A percentile compares a stretch with the other conserved stretches of the same genome.
phyloP scores from a whole-genome alignment of 2,888 invertebrate species.

The Caenorhabditis sp. region DNA sequence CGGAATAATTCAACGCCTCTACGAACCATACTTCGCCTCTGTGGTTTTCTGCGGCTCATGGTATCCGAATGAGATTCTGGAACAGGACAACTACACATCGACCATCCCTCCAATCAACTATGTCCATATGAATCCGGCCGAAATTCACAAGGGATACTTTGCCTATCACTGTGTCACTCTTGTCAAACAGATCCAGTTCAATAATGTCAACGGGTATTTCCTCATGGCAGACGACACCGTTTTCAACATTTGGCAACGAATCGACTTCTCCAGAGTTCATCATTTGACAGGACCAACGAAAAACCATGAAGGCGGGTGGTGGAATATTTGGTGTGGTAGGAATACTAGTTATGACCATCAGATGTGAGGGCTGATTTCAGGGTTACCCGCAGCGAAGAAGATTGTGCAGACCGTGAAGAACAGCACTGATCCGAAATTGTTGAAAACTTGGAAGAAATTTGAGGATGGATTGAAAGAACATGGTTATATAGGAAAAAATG shows the following conservation, averaged over 20 bases:
- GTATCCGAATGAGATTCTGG: constrained; percentile 9
- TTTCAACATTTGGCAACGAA: constrained; percentile 63
- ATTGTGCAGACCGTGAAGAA: constrained; percentile 3
- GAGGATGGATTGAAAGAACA: constrained; percentile 30
- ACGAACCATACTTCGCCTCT: constrained; percentile 56
- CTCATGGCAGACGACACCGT: constrained; percentile 53
- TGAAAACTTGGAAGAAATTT: constrained; percentile 25
- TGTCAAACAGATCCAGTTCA: constrained; percentile 41
- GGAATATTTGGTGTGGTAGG: not conserved
- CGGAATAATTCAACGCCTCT: constrained; percentile 48
- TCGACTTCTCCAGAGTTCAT: constrained; percentile 45
- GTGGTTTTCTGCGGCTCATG: constrained; percentile 59
- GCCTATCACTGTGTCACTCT: constrained; percentile 56
- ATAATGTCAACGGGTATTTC: constrained; percentile 54
- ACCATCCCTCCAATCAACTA: constrained; percentile 41
- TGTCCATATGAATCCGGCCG: constrained; percentile 53
- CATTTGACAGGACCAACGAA: not conserved
- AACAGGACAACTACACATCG: constrained; percentile 21
- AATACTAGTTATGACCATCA: too few species aligned
- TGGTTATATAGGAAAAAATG: constrained; percentile 16
- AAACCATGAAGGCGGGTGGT: not conserved
- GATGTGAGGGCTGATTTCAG: too few species aligned
- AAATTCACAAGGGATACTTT: constrained; percentile 44
- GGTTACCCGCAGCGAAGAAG: not conserved
- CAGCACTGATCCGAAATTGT: constrained; percentile 7